These are phyloP conservation scores for Dryobotodes eremita DNA, from an alignment of 2,888 invertebrate species.

Conservation along the genomic window DNA sequence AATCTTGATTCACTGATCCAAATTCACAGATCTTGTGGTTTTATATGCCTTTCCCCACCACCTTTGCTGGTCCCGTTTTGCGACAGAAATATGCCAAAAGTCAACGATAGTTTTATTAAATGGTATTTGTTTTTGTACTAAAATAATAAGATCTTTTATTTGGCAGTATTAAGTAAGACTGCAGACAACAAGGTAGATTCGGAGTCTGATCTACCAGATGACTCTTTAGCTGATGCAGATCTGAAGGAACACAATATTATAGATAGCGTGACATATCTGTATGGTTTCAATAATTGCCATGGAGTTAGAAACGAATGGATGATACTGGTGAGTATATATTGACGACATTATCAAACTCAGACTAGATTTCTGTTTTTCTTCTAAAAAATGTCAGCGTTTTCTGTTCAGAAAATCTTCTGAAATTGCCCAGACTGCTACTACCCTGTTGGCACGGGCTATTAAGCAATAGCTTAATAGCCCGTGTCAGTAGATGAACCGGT, in stretches of 20 bases:
- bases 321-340: constrained; percentile 81
- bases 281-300: constrained; percentile 91
- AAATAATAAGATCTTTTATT: not conserved
- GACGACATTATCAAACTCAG: not conserved
- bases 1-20: not conserved
- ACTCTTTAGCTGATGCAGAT: constrained; percentile 92
- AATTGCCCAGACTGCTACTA: no score
- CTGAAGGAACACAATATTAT: constrained; percentile 93
- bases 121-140: no score
- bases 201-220: constrained; percentile 91
- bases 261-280: constrained; percentile 93
- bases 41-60: not conserved
- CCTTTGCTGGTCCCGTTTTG: no score
- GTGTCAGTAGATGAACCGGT: not conserved
- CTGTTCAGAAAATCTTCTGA: not conserved
- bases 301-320: constrained; percentile 88
- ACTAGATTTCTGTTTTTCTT: not conserved
- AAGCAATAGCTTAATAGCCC: no score
- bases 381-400: not conserved
- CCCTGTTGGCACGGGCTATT: no score
- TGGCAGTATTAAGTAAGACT: constrained; percentile 74
- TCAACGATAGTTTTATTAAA: not conserved
- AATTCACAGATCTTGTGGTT: not conserved
- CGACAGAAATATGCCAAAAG: not conserved
- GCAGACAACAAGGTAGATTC: constrained; percentile 83